Conservation (phyloP, 1,140 invertebrate species). For the Trachymyrmex septentrionalis region DNA sequence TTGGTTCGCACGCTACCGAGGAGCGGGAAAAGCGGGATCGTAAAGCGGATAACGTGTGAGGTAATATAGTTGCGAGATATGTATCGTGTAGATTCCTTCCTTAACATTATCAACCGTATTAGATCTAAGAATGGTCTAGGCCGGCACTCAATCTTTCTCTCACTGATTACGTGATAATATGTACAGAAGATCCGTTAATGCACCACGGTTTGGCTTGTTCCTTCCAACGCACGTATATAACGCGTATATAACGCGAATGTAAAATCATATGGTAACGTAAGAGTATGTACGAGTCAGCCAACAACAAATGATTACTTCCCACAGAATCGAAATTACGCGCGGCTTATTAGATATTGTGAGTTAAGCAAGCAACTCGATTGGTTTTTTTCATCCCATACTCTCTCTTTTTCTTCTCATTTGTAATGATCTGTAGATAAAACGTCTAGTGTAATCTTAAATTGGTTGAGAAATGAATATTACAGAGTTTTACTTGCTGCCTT, state of each 20-base stretch:
- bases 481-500: neutral
- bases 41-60: conserved; percentile 25
- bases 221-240: conserved; percentile 9
- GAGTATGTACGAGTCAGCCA: conserved; percentile 17
- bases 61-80: conserved; percentile 33
- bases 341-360: conserved; percentile 46
- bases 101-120: conserved; percentile 57
- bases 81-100: conserved; percentile 64
- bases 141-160: conserved; percentile 50
- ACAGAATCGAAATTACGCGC: conserved; percentile 50
- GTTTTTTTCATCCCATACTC: conserved; percentile 38
- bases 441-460: conserved; percentile 60
- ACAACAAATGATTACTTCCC: conserved; percentile 27
- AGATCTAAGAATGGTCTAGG: conserved; percentile 61
- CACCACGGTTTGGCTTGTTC: conserved; percentile 25
- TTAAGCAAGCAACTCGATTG: neutral
- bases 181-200: conserved; percentile 48
- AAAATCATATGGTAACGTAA: conserved; percentile 36
- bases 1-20: neutral
- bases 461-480: conserved; percentile 59
- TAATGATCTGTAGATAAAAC: conserved; percentile 35
- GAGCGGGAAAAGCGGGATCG: conserved; percentile 19
- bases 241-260: no score
- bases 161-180: conserved; percentile 67
- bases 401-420: conserved; percentile 1